These are phyloP conservation scores for Zelostemma sp. DNA, from an alignment of 1,140 invertebrate genomes.

Conservation along the genomic window DNA sequence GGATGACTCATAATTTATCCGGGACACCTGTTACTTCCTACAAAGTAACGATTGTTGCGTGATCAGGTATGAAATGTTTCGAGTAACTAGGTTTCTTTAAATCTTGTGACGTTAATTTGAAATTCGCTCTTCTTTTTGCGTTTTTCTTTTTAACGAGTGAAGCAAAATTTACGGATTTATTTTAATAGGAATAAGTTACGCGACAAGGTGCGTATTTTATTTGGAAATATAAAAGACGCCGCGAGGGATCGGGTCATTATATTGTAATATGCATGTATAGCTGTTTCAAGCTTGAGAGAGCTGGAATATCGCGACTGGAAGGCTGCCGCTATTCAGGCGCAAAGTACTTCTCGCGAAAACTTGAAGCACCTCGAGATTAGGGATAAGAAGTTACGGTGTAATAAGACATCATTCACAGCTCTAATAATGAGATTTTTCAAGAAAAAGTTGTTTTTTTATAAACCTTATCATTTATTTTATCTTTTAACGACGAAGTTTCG, in stretches of 20 bases:
- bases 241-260: background rate
- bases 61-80: constrained; percentile 13
- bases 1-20: constrained; percentile 4
- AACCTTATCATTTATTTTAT: too few species aligned
- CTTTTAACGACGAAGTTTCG: too few species aligned
- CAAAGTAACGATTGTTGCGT: constrained; percentile 5
- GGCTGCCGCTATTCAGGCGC: constrained; percentile 5
- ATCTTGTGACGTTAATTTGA: background rate
- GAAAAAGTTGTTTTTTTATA: too few species aligned
- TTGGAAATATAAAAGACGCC: background rate
- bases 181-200: background rate
- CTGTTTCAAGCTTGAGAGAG: background rate
- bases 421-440: too few species aligned
- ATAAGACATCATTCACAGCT: background rate
- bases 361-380: background rate
- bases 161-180: background rate
- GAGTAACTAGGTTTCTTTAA: background rate
- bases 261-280: background rate
- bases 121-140: background rate
- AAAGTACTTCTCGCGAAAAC: background rate
- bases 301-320: background rate
- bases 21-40: constrained; percentile 21
- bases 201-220: background rate
- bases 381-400: too few species aligned
- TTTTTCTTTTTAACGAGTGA: background rate